phyloP scores from a whole-genome alignment of 2,888 invertebrate genomes.

The Polietes domitor region DNA sequence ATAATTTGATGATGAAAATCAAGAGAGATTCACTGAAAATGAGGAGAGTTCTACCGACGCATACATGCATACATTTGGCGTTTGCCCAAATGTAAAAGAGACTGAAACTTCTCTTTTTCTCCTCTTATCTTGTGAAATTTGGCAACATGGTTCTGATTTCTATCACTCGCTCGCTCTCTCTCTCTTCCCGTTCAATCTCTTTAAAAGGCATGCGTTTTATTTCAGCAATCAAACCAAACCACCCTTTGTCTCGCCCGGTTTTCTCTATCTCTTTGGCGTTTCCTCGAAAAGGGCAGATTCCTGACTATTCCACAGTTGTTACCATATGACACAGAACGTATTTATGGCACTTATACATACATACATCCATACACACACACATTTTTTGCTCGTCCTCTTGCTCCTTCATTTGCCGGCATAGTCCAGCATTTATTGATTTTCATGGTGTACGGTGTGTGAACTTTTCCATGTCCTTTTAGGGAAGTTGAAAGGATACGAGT shows the following conservation, averaged over 20 bases:
- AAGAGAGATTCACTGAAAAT: no score
- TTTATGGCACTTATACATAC: background rate
- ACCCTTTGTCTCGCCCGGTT: slow-evolving; percentile 1
- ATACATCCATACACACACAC: no score
- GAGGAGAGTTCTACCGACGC: no score
- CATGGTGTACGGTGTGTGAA: slow-evolving; percentile 39
- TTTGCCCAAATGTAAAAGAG: no score
- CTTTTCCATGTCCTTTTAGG: slow-evolving; percentile 64
- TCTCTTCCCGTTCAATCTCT: slow-evolving; percentile 27
- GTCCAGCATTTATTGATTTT: slow-evolving; percentile 50
- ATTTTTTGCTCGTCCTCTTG: slow-evolving; percentile 31
- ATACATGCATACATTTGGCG: no score
- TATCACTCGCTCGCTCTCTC: background rate
- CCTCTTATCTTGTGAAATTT: slow-evolving; percentile 48
- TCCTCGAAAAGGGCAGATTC: slow-evolving; percentile 38
- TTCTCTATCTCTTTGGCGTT: background rate
- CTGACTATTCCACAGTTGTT: slow-evolving; percentile 56
- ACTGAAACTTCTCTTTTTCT: slow-evolving; percentile 33
- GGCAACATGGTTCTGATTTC: slow-evolving; percentile 60
- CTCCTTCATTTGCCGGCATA: slow-evolving; percentile 60
- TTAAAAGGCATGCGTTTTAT: slow-evolving; percentile 36
- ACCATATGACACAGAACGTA: slow-evolving; percentile 49
- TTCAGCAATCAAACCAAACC: slow-evolving; percentile 12
- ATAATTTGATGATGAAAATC: no score
- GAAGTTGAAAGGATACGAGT: slow-evolving; percentile 44